A percentile compares a stretch with the other conserved stretches of the same genome.
These are phyloP conservation scores for Olivierus martensii DNA, from an alignment of 1,140 invertebrate species.

Conservation along the genomic window DNA sequence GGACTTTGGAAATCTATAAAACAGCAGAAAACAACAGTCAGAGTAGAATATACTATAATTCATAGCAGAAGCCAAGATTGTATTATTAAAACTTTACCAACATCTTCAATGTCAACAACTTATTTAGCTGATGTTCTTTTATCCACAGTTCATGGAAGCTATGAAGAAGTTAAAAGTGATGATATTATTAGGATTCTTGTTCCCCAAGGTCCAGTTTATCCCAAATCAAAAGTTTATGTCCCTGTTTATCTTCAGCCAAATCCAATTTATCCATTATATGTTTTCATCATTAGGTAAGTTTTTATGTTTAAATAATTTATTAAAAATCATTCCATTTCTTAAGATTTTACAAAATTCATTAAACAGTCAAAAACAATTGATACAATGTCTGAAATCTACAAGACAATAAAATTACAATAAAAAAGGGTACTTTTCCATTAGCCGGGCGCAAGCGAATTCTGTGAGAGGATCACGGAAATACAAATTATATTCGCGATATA, in stretches of 20 bases:
- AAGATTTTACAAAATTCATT: too few species aligned
- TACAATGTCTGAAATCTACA: too few species aligned
- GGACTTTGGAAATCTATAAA: slow-evolving; percentile 34
- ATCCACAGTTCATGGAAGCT: slow-evolving; percentile 55
- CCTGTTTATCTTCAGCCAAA: slow-evolving; percentile 62
- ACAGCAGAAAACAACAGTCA: slow-evolving; percentile 53
- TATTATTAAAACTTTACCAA: slow-evolving; percentile 8
- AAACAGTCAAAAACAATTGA: too few species aligned
- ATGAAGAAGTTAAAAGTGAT: slow-evolving; percentile 62
- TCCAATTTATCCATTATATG: slow-evolving; percentile 42
- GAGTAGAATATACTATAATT: slow-evolving; percentile 62
- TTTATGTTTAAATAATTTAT: neutral
- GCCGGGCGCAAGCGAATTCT: too few species aligned
- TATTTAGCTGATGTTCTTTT: slow-evolving; percentile 50
- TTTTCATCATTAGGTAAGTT: slow-evolving; percentile 65
- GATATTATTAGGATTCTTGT: slow-evolving; percentile 66
- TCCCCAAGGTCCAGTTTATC: slow-evolving; percentile 72
- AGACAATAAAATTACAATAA: too few species aligned
- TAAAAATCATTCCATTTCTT: neutral
- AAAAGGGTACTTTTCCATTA: too few species aligned
- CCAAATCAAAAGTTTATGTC: slow-evolving; percentile 69
- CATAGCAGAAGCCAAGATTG: slow-evolving; percentile 17
- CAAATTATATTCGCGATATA: too few species aligned
- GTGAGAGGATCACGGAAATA: too few species aligned
- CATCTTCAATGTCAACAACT: slow-evolving; percentile 1